Evolutionary conservation across 1,140 invertebrate genomes (phyloP).

Genomic region (Bombus superbus): DNA sequence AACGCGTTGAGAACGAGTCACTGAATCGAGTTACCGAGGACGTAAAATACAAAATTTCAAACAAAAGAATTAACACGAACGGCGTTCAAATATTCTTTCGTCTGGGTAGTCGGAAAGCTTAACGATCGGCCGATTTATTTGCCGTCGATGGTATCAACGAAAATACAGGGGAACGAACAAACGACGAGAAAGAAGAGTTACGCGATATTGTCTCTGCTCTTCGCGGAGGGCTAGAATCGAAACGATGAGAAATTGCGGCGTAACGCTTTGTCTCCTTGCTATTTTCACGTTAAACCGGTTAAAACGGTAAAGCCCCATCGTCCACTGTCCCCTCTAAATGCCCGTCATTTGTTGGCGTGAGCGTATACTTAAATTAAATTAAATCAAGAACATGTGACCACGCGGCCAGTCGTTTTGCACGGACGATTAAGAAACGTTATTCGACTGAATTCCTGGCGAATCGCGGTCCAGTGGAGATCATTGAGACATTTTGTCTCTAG

Average conservation of each 20-base stretch:
- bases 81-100: too few relatives aligned
- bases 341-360: slow-evolving; percentile 37
- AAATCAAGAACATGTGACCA: slow-evolving; percentile 32
- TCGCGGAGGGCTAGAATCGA: neutral
- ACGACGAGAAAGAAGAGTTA: neutral
- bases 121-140: neutral
- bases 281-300: slow-evolving; percentile 57
- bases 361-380: slow-evolving; percentile 40
- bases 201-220: neutral
- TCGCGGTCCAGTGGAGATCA: neutral
- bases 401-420: neutral
- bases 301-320: slow-evolving; percentile 14
- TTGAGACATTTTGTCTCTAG: neutral
- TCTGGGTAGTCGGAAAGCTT: too few relatives aligned
- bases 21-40: too few relatives aligned
- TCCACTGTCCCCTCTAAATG: slow-evolving; percentile 34
- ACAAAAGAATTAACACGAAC: too few relatives aligned
- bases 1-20: neutral
- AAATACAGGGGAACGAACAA: neutral
- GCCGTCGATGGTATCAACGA: neutral
- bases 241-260: slow-evolving; percentile 19
- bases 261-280: slow-evolving; percentile 48
- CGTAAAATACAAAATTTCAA: too few relatives aligned
- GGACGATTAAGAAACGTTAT: slow-evolving; percentile 35
- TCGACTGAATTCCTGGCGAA: slow-evolving; percentile 25